These are phyloP conservation scores for Bombus cullumanus DNA, from an alignment of 1,140 invertebrate genomes.

Conservation along the genomic window DNA sequence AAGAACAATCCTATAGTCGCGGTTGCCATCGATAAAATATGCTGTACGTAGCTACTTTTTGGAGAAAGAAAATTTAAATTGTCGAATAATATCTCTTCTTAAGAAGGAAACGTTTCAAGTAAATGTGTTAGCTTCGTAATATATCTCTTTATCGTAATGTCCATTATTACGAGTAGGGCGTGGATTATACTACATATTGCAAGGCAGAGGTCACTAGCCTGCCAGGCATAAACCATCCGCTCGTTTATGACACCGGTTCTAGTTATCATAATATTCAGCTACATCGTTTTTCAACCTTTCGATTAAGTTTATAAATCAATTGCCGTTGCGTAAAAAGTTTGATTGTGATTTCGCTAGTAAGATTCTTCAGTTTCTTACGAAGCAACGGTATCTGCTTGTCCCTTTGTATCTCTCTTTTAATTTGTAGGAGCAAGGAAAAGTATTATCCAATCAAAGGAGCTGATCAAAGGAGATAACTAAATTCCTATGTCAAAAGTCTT, in stretches of 20 bases:
- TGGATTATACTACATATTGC: constrained; percentile 56
- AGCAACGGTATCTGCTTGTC: background rate
- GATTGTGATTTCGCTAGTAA: background rate
- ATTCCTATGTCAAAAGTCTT: too few relatives aligned
- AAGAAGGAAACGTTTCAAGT: background rate
- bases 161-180: constrained; percentile 61
- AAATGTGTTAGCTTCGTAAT: constrained; percentile 15
- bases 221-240: constrained; percentile 24
- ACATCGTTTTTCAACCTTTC: background rate
- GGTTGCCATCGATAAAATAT: too few relatives aligned
- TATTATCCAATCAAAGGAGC: too few relatives aligned
- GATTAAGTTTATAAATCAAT: constrained; percentile 3
- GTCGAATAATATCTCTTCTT: background rate
- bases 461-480: too few relatives aligned
- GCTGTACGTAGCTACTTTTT: background rate
- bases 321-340: background rate
- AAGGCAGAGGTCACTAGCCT: constrained; percentile 59
- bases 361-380: background rate
- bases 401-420: background rate
- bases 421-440: background rate
- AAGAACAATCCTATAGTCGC: too few relatives aligned
- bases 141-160: constrained; percentile 51
- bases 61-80: background rate
- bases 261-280: constrained; percentile 11
- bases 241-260: constrained; percentile 42